Percentiles rank a stretch among this genome's conserved stretches.
phyloP scores from a whole-genome alignment of 2,888 invertebrate species.

The Pseudeuparius sepicola region DNA sequence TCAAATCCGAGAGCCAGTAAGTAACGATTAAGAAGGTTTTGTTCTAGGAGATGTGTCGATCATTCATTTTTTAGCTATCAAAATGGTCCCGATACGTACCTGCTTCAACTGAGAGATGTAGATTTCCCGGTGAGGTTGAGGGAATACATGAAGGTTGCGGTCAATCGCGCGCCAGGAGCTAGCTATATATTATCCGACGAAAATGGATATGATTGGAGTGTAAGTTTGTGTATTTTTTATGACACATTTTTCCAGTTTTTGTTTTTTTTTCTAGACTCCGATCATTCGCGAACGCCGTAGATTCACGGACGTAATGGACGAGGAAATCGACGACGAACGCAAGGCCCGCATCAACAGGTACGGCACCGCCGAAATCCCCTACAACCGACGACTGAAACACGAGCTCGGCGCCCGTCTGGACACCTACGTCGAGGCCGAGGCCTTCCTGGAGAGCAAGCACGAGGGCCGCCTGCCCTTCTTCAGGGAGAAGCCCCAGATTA shows the following conservation, averaged over 20 bases:
- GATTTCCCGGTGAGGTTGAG: constrained; percentile 89
- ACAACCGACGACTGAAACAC: constrained; percentile 66
- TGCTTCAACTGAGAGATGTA: constrained; percentile 86
- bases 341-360: constrained; percentile 72
- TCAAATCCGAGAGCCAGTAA: constrained; percentile 81
- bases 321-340: constrained; percentile 87
- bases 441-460: constrained; percentile 68
- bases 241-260: constrained; percentile 2
- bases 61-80: constrained; percentile 71
- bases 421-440: constrained; percentile 80
- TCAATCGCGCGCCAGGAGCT: constrained; percentile 63
- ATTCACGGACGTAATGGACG: constrained; percentile 92
- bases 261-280: constrained; percentile 51
- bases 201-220: constrained; percentile 66
- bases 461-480: constrained; percentile 80
- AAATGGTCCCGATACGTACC: constrained; percentile 92
- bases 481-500: constrained; percentile 80
- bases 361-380: constrained; percentile 51
- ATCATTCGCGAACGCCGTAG: constrained; percentile 82
- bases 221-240: constrained; percentile 40
- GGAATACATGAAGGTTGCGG: constrained; percentile 91
- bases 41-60: not conserved
- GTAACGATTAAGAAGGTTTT: constrained; percentile 30
- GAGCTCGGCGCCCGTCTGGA: constrained; percentile 77
- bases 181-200: constrained; percentile 55